Evolutionary conservation across 2,888 invertebrate species (phyloP), one percentile per base, ranked within the genome.

Genomic region (Micoletzkya japonica): DNA sequence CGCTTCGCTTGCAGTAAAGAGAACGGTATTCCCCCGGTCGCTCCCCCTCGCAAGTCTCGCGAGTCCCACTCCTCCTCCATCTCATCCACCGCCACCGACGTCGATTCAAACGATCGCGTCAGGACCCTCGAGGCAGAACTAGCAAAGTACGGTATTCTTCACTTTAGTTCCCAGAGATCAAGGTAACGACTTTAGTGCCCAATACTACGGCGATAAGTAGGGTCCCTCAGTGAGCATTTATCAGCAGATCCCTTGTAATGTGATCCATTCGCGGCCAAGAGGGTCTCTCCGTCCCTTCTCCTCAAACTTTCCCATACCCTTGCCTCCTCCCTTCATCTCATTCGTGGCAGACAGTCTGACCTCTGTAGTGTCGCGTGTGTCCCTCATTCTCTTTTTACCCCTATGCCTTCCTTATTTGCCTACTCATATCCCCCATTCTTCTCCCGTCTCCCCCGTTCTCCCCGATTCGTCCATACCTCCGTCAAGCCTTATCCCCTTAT

Each of bases 301-400:
- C n/a, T 10, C 52, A 64, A 64, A 50, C 52, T 64, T 64, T 64
- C 64, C 64, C 64, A 64, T 24, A 52, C 36, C 17, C 17, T 26
- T 64, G 52, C 50, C 52, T 64, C n/a, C n/a, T n/a, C n/a, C n/a
- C n/a, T n/a, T n/a, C n/a, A n/a, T n/a, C n/a, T n/a, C n/a, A n/a
- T n/a, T n/a, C n/a, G n/a, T 14, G 44, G 20, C 20, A 20, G 44
- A 44, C 20, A 44, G 44, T 44, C 10, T 44, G 44, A 14, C 44
- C 44, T 44, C 20, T 10, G 44, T 14, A 14, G 20, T 44, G 10
- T 44, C 20, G 20, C 10, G 10, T 20, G 10, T 44, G 44, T 44
- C 44, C 44, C 44, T 44, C 44, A 7, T 44, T n/a, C n/a, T n/a
- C n/a, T n/a, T n/a, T n/a, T n/a, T n/a, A n/a, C n/a, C n/a, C n/a